These are phyloP conservation scores for Parthenolecanium corni DNA, from an alignment of 2,888 invertebrate species.

Conservation along the genomic window DNA sequence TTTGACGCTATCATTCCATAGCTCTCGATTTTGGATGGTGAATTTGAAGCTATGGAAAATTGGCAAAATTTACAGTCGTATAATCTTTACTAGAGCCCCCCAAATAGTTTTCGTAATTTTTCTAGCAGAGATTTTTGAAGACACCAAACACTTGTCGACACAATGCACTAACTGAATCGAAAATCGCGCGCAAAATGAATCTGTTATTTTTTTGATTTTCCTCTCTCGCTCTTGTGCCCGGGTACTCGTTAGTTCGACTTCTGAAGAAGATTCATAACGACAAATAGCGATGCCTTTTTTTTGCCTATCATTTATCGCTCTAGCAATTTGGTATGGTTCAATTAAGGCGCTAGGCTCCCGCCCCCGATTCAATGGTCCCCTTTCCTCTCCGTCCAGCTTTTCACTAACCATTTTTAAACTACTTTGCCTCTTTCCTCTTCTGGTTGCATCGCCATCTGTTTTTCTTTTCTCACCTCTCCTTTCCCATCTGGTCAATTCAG, in stretches of 20 bases:
- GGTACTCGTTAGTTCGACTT: constrained; percentile 22
- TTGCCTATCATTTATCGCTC: constrained; percentile 27
- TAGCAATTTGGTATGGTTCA: constrained; percentile 29
- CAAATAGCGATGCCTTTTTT: constrained; percentile 15
- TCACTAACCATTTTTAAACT: neutral
- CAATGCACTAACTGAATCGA: constrained; percentile 5
- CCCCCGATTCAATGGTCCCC: constrained; percentile 14
- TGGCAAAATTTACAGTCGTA: too few relatives aligned
- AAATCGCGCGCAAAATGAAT: constrained; percentile 5
- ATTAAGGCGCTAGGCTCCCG: constrained; percentile 28
- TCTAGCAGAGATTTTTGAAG: neutral
- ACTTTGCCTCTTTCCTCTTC: constrained; percentile 15
- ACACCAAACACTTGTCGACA: constrained; percentile 1
- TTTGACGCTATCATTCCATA: constrained; percentile 6
- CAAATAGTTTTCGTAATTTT: neutral
- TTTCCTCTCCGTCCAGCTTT: neutral
- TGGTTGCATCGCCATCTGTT: neutral
- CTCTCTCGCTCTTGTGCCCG: neutral
- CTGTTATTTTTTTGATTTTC: constrained; percentile 7
- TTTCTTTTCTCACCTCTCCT: neutral
- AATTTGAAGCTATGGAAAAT: neutral
- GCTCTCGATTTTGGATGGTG: too few relatives aligned
- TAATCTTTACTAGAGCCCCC: neutral
- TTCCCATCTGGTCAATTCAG: neutral
- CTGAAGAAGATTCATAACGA: constrained; percentile 27